Evolutionary conservation across 1,140 invertebrate genomes (phyloP).

Genomic region (Meteorus sp.): DNA sequence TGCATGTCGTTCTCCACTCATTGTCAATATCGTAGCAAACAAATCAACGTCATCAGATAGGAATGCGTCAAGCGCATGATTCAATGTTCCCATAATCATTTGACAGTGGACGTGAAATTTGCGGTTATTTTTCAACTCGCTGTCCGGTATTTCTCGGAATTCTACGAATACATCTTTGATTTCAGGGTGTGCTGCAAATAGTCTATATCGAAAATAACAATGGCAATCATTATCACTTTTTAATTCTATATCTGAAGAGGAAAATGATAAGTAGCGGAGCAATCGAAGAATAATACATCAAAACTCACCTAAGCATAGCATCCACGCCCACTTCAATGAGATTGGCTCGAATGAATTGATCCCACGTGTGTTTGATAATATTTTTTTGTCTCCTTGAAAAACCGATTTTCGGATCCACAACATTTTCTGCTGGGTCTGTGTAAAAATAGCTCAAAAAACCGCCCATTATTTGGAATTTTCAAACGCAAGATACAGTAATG

Average conservation of each 20-base stretch:
- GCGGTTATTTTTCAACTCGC: slow-evolving; percentile 61
- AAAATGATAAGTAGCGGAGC: background rate
- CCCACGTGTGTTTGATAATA: slow-evolving; percentile 58
- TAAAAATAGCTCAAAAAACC: background rate
- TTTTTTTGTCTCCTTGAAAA: slow-evolving; percentile 56
- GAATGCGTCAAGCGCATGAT: slow-evolving; percentile 27
- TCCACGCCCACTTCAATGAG: slow-evolving; percentile 53
- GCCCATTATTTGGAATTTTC: no score
- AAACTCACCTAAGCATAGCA: slow-evolving; percentile 58
- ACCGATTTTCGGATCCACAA: slow-evolving; percentile 49
- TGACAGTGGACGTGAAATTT: slow-evolving; percentile 35
- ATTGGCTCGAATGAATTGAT: slow-evolving; percentile 50
- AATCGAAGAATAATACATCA: background rate
- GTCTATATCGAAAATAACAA: slow-evolving; percentile 50
- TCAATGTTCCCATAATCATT: slow-evolving; percentile 26
- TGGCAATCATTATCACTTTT: background rate
- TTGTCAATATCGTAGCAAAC: slow-evolving; percentile 24
- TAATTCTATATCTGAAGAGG: background rate
- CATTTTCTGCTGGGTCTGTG: background rate
- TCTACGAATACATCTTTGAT: slow-evolving; percentile 64
- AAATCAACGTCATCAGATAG: slow-evolving; percentile 34
- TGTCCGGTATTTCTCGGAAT: slow-evolving; percentile 62
- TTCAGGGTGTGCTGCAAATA: slow-evolving; percentile 66
- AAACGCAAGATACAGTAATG: no score
- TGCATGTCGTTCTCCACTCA: slow-evolving; percentile 31